Evolutionary conservation across 2,113 vertebrate species (phyloP).

Genomic region (Glaucomys volans): DNA sequence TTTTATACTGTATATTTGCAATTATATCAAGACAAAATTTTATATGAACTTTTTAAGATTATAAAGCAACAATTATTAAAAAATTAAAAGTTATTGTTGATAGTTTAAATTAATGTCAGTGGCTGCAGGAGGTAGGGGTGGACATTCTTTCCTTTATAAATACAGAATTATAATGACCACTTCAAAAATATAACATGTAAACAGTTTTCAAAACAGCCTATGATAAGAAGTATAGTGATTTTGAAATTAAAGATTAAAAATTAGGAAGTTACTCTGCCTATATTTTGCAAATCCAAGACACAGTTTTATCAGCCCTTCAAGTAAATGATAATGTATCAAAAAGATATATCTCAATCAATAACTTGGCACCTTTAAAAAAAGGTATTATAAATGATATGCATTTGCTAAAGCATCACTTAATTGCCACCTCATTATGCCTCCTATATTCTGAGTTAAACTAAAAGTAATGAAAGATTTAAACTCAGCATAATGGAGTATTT

Average conservation of each 20-base stretch:
- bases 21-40: slow-evolving; percentile 37
- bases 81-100: slow-evolving; percentile 1
- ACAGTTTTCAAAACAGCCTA: slow-evolving; percentile 13
- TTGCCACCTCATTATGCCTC: not conserved
- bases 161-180: slow-evolving; percentile 9
- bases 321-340: not conserved
- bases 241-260: slow-evolving; percentile 52
- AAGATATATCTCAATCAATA: slow-evolving; percentile 22
- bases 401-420: slow-evolving; percentile 46
- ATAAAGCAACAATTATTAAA: not conserved
- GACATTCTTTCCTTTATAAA: slow-evolving; percentile 44
- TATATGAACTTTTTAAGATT: slow-evolving; percentile 15
- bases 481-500: slow-evolving; percentile 19
- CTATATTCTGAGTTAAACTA: slow-evolving; percentile 34
- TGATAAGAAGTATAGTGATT: not conserved
- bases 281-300: slow-evolving; percentile 45
- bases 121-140: not conserved
- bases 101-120: slow-evolving; percentile 47
- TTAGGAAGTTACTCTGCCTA: not conserved
- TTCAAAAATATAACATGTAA: slow-evolving; percentile 33
- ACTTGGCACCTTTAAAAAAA: slow-evolving; percentile 9
- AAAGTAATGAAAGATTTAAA: slow-evolving; percentile 43
- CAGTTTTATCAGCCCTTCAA: not conserved
- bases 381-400: not conserved
- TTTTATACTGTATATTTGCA: not conserved